Evolutionary conservation across 1,140 invertebrate genomes (phyloP), one percentile per base, ranked within the genome.

Genomic region (Hycleus cichorii): DNA sequence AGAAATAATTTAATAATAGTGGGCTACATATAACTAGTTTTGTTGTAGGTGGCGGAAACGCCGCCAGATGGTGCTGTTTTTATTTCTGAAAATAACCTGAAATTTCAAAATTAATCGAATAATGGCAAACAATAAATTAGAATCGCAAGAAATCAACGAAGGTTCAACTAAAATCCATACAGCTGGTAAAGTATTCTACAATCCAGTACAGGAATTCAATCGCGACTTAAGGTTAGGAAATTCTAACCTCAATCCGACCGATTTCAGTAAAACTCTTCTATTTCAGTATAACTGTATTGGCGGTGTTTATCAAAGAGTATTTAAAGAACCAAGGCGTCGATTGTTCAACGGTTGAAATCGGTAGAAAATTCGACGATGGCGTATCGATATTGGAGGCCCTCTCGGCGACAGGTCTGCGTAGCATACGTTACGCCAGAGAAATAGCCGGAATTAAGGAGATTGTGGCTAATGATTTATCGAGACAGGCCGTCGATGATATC

Each of bases 181-280:
- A 7, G 70, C 76, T 11, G 81, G 84, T 46, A 83, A 87, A 71
- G 93, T 97, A 0, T 98, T 98, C 76, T 98, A 97, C 69, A 98
- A 98, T 78, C 93, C 93, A 2, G 95, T 97, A 11, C 95, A 98
- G 76, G 91, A 97, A 76, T 97, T 98, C 68, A 98, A 98, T 72
- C 79, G 95, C 67, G 95, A 98, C 78, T 74, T 98, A n/a, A 95
- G 88, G 79, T 88, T 80, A 56, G 25, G 42, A 32, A 32, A 48
- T 40, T 67, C 47, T 64, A 72, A 52, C 25, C 4, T 52, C 45
- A 11, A 42, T 8, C 56, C 27, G 11, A 9, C 40, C n/a, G 43
- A 45, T 59, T 51, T 64, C 18, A 32, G n/a, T 5, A 32, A 32
- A 32, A 43, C 48, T 42, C 39, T 48, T 51, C 10, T 44, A 45